Evolutionary conservation across 2,113 vertebrate species (phyloP), one percentile per base, ranked within the genome.

Genomic region (Oryzias melastigma): DNA sequence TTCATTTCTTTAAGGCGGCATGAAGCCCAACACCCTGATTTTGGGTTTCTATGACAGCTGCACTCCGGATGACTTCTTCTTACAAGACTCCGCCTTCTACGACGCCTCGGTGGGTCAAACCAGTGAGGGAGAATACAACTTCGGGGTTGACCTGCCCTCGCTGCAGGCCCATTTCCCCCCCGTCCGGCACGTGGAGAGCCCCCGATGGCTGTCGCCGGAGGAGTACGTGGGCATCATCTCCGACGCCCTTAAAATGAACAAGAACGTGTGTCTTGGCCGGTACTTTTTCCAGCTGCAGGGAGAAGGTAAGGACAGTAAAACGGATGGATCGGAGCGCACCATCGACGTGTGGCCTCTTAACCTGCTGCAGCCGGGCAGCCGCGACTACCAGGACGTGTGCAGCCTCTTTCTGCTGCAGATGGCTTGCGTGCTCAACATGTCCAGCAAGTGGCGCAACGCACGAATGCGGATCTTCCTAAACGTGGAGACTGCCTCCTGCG

Each of bases 391-490:
- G 75, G 95, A 96, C 0, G 92, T 97, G 52, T 95, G 95, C 62
- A 95, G 95, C 69, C 94, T 97, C 29, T 96, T 97, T 73, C 78
- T 96, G 47, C 90, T 97, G 54, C 95, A 97, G 87, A 96, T 97
- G 94, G 95, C 95, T 2, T 96, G 95, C 12, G 93, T 97, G 56
- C 89, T 97, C 55, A 94, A 94, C 90, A 97, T 97, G 95, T 93
- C 94, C 49, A 88, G 35, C 64, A 90, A 92, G n/a, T 97, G 95
- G 95, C 93, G 93, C 16, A 87, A 88, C 0, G 94, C 94, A 1
- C 86, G 88, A n/a, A 92, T 97, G 43, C 90, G 95, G 14, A 94
- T 97, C 82, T 96, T 96, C 77, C 85, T 97, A 43, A 95, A 95
- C 4, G 87, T 95, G 67, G 94, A 94, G 79, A 88, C 86, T 0